Conservation (phyloP, 2,888 invertebrate genomes). For the Oscheius myriophilus region DNA sequence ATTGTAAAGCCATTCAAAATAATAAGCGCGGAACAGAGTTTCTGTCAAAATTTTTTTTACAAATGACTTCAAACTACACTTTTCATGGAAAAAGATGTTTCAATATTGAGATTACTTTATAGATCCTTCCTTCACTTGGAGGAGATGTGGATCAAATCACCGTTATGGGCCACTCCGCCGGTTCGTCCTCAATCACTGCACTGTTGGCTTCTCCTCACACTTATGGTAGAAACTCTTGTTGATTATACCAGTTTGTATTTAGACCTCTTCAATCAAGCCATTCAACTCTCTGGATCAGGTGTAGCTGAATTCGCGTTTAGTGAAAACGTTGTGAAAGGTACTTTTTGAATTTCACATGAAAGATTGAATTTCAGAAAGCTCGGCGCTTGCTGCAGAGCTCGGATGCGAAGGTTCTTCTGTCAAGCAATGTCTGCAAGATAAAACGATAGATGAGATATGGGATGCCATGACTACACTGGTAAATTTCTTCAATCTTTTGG, state of each 20-base stretch:
- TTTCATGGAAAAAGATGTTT: too few species aligned
- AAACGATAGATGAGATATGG: conserved; percentile 48
- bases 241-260: not conserved
- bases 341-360: not conserved
- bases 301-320: conserved; percentile 49
- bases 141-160: conserved; percentile 52
- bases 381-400: conserved; percentile 29
- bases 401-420: conserved; percentile 39
- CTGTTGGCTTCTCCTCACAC: conserved; percentile 54
- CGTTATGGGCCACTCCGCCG: conserved; percentile 54
- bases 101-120: not conserved
- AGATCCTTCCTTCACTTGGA: conserved; percentile 51
- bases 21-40: too few species aligned
- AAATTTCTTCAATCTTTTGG: conserved; percentile 8
- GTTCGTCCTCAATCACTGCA: conserved; percentile 50
- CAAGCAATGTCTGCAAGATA: conserved; percentile 48
- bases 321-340: conserved; percentile 45
- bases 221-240: conserved; percentile 36
- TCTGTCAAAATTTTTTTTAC: too few species aligned
- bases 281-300: conserved; percentile 55
- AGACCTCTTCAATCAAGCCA: conserved; percentile 55
- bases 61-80: too few species aligned
- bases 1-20: too few species aligned
- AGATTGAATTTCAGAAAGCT: not conserved
- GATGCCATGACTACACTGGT: conserved; percentile 56